Base-by-base conservation (phyloP, 2,888 invertebrate genomes). In the Beris chalybata region DNA sequence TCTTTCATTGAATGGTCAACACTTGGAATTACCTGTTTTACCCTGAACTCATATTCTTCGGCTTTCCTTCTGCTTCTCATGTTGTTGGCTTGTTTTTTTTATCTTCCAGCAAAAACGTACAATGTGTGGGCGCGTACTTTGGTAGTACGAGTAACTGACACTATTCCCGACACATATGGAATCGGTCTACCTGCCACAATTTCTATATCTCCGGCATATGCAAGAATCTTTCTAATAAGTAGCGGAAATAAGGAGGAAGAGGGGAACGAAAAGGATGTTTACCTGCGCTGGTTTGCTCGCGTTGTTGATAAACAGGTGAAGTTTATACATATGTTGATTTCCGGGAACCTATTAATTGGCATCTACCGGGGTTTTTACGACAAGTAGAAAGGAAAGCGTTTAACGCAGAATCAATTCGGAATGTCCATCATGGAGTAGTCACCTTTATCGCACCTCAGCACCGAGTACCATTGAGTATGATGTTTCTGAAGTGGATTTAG, bases 21-120 rank as follows among this genome's bases (percentile, higher is more conserved):
- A 57, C 44, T 44, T 11, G 29, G 45, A 57, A 57, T 57, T 57
- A 57, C 57, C 57, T 44, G 56, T 56, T 38, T 56, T 56, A 5
- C 43, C 13, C 32, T 54, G 15, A 22, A 9, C 38, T 38, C 38
- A 38, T 7, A 7, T 53, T 30, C 53, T n/a, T 53, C 30, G 52
- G 11, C 30, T 53, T 53, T 30, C 30, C 31, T 12, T 30, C 30
- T 9, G 9, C 53, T 22, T 5, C 53, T 13, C 31, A 5, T 22
- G 52, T 31, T 50, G 50, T 22, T 22, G 22, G 3, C 3, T 22
- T 50, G 29, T 15, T 29, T 50, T 15, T 29, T 50, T 9, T 50
- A 50, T 50, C n/a, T 50, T 15, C 4, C 50, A 50, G 15, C 3
- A 2, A 50, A 50, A 50, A 29, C 9, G 38, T 38, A 5, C 7